These are phyloP conservation scores for Graphium colonna DNA, from an alignment of 2,888 invertebrate genomes.

Conservation along the genomic window DNA sequence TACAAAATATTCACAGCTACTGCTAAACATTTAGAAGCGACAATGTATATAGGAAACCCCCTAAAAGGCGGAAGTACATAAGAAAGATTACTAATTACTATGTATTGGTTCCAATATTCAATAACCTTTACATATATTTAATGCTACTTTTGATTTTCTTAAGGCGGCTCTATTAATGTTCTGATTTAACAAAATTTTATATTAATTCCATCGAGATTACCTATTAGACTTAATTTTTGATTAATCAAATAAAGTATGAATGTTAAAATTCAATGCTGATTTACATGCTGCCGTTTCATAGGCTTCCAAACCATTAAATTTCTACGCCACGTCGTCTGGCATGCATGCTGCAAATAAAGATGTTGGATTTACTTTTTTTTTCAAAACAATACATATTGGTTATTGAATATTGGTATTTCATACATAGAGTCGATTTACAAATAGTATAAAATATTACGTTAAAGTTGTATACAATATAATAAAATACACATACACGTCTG, in stretches of 20 bases:
- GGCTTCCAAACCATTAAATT: too few relatives aligned
- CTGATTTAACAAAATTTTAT: too few relatives aligned
- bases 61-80: conserved; percentile 6
- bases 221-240: too few relatives aligned
- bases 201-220: too few relatives aligned
- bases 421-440: not conserved
- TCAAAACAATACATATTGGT: not conserved
- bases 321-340: too few relatives aligned
- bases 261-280: too few relatives aligned
- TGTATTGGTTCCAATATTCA: not conserved
- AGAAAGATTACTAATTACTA: conserved; percentile 1
- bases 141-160: too few relatives aligned
- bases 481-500: conserved; percentile 19
- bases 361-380: too few relatives aligned
- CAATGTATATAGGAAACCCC: conserved; percentile 9
- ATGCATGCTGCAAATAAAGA: too few relatives aligned
- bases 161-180: too few relatives aligned
- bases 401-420: not conserved
- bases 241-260: not conserved
- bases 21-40: conserved; percentile 9
- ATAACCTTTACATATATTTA: conserved; percentile 2
- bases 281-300: too few relatives aligned
- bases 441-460: conserved; percentile 18
- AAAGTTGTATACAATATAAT: conserved; percentile 17
- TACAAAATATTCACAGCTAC: conserved; percentile 4